A percentile compares a stretch with the other conserved stretches of the same genome.
phyloP scores from a whole-genome alignment of 2,797 vertebrate species.

The Gambelia wislizenii region DNA sequence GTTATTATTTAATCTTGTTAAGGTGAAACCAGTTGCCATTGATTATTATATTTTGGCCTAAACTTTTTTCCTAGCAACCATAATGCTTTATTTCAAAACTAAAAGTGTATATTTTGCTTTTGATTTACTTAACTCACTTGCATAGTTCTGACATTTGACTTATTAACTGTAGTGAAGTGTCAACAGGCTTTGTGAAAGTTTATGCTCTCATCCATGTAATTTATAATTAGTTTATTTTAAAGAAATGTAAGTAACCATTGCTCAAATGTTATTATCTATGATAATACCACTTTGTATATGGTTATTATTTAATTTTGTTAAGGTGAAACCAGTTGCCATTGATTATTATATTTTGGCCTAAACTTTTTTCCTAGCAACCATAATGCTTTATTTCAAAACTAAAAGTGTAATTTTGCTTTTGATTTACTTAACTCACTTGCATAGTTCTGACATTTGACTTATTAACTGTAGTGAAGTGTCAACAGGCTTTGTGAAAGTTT shows the following conservation, averaged over 20 bases:
- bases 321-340: not conserved
- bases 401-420: not conserved
- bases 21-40: not conserved
- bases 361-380: not conserved
- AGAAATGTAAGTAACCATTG: not conserved
- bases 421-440: slow-evolving; percentile 16
- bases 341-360: not conserved
- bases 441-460: not conserved
- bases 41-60: not conserved
- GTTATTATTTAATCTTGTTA: not conserved
- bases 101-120: not conserved
- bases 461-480: too few species aligned
- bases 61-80: not conserved
- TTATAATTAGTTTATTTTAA: not conserved
- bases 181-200: not conserved
- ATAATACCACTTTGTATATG: not conserved
- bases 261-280: not conserved
- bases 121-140: slow-evolving; percentile 15
- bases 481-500: not conserved
- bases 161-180: slow-evolving; percentile 22
- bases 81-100: slow-evolving; percentile 4
- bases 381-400: slow-evolving; percentile 4
- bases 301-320: not conserved
- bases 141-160: not conserved
- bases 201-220: not conserved